Base-by-base conservation (phyloP, 1,140 invertebrate genomes). In the Musca vetustissima region DNA sequence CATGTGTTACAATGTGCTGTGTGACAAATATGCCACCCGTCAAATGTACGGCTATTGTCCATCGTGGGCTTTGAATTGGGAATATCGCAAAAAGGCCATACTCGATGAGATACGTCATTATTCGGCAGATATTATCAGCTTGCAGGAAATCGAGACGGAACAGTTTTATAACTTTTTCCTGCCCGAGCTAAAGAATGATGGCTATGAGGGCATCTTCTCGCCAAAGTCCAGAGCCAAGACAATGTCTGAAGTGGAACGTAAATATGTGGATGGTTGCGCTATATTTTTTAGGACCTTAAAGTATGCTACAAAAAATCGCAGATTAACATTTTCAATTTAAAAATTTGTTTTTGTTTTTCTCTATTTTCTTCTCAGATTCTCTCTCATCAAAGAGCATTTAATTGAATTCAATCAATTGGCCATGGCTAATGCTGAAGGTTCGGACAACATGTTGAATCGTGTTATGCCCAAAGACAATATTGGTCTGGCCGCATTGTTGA, bases 381-480 rank as follows among this genome's bases (percentile, higher is more conserved):
- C 90, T 25, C 84, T 99, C 80, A 90, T 98, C 57, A 96, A 97
- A 82, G 95, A 99, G 83, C 93, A 98, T 83, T 86, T 98, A 73
- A 93, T 94, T 70, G 98, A 99, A 87, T 99, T 99, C 86, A 98
- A 98, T 85, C 96, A 98, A 85, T 84, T 99, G 73, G 97, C 97
- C 11, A 98, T 98, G 93, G 94, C 95, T 7, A 98, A 97, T 83
- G 96, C 97, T 25, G 96, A 98, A 82, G 97, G 96, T 50, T 97
- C 94, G 15, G 96, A 98, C 83, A 94, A 98, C 81, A 99, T 99
- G 97, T 86, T 99, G 72, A 99, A 99, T 83, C 87, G 98, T 75
- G 98, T 99, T 21, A 99, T 99, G 97, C 98, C 97, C 15, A 98
- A 98, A 81, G 98, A 99, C 83, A 99, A 99, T 85, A 99, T 99